Percentiles rank a stretch among this genome's conserved stretches.
Evolutionary conservation across 2,797 vertebrate genomes (phyloP).

Genomic region (Premnoplex brunnescens): DNA sequence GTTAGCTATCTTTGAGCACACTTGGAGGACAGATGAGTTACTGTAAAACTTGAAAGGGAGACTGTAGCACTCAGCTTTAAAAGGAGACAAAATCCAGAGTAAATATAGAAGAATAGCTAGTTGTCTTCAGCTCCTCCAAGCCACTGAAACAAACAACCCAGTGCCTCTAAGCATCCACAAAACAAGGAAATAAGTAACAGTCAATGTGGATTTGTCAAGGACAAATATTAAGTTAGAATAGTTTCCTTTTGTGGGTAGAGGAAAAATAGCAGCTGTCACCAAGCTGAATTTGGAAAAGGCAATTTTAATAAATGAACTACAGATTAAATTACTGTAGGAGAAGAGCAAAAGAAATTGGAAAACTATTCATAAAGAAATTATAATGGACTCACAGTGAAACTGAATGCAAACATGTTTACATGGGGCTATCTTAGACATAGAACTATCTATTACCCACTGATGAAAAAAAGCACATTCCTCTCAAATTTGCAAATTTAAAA

Average conservation of each 20-base stretch:
- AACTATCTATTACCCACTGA: background rate
- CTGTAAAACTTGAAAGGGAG: background rate
- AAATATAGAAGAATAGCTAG: background rate
- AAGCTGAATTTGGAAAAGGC: background rate
- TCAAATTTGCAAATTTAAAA: background rate
- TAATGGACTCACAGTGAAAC: background rate
- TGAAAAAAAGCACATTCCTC: background rate
- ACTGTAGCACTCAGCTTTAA: background rate
- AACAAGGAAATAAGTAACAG: background rate
- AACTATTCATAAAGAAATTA: background rate
- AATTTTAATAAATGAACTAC: background rate
- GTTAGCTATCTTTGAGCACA: background rate
- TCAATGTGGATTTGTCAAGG: background rate
- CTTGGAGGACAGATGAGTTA: background rate
- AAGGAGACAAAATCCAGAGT: background rate
- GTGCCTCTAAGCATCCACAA: background rate
- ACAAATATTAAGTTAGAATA: background rate
- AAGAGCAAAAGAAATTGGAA: background rate
- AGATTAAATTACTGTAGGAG: background rate
- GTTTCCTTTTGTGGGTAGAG: background rate
- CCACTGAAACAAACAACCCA: background rate
- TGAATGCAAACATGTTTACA: background rate
- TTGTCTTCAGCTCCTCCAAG: background rate
- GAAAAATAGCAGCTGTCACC: background rate
- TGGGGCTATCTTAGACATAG: background rate